Evolutionary conservation across 2,797 vertebrate genomes (phyloP), one percentile per base, ranked within the genome.

Genomic region (Lepidocolaptes lacrymiger): DNA sequence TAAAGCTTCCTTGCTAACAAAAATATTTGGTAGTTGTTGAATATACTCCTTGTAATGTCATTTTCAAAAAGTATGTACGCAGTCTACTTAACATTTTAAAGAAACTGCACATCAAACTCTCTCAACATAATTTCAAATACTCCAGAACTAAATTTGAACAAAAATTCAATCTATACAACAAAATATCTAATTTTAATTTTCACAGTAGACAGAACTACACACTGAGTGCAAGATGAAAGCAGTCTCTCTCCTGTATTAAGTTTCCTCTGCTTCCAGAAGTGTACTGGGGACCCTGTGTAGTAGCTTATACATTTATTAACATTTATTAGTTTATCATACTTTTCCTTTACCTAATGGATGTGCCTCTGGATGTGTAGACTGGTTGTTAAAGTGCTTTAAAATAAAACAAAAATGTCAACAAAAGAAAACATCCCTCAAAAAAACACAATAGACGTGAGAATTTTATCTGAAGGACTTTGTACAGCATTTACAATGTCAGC

Each of bases 401-500:
- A 83, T 46, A 85, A 94, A 94, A 90, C 39, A 82, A 75, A 74
- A 71, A 46, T 10, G 7, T 11, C 71, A 76, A 66, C 18, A 63
- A 85, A 95, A 85, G 73, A 76, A 85, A 87, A 62, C 34, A 80
- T 30, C 51, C 94, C 85, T 89, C 81, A 86, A 91, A 88, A 92
- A 90, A 22, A 1, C 77, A 85, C 69, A 78, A 64, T 8, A 94
- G 87, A 73, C 81, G 72, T 46, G 69, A 92, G 76, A 94, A 73
- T 69, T 94, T 91, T 90, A 94, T 92, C 93, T 94, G 88, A 95
- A 97, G 96, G 93, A 92, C 92, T 95, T 90, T 95, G 84, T 92
- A 97, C 67, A 97, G 95, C 95, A 96, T 96, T 98, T 97, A 95
- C 95, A 96, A 91, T 46, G 93, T 88, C 91, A 80, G 91, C 93